Conservation (phyloP, 2,113 vertebrate genomes). For the Fulica atra region DNA sequence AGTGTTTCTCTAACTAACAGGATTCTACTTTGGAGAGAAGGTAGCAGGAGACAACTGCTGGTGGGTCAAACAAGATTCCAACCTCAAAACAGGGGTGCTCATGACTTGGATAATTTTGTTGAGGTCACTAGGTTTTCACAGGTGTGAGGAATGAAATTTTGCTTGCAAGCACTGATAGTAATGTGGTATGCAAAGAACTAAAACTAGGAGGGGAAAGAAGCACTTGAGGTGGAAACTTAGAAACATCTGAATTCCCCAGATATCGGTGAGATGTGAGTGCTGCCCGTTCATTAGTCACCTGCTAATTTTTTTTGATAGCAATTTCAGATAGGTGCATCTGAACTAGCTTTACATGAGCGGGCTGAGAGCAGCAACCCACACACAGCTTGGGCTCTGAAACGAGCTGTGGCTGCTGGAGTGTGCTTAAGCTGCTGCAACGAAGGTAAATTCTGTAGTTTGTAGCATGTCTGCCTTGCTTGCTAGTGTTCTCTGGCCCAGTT, state of each 20-base stretch:
- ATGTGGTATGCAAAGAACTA: neutral
- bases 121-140: neutral
- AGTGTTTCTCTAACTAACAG: neutral
- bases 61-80: neutral
- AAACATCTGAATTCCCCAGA: neutral
- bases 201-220: neutral
- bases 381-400: neutral
- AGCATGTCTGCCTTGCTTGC: neutral
- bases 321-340: neutral
- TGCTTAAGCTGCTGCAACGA: neutral
- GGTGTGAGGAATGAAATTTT: neutral
- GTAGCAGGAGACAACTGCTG: neutral
- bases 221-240: neutral
- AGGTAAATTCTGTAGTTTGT: neutral
- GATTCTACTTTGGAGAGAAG: neutral
- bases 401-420: neutral
- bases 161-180: neutral
- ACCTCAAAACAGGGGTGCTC: neutral
- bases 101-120: neutral
- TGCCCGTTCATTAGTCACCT: neutral
- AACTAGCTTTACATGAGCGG: neutral
- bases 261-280: accelerated
- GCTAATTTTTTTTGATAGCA: neutral
- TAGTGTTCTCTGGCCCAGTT: neutral
- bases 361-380: accelerated